These are phyloP conservation scores for Riparia riparia DNA, from an alignment of 2,113 vertebrate genomes.

Conservation along the genomic window DNA sequence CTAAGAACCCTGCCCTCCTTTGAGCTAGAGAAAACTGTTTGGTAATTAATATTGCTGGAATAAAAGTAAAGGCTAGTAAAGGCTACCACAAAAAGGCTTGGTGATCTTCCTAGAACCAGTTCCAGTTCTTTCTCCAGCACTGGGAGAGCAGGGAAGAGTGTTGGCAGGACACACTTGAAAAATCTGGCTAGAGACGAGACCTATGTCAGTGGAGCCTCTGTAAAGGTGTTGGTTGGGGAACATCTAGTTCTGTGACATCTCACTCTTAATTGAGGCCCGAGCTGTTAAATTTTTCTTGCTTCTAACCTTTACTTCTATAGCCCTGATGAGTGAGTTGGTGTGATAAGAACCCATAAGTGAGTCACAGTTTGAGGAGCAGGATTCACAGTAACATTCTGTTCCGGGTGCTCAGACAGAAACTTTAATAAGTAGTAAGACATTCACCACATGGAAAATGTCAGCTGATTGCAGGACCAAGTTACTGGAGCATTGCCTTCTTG, in stretches of 20 bases:
- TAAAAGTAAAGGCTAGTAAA: not conserved
- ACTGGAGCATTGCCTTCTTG: not conserved
- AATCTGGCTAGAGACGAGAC: not conserved
- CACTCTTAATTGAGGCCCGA: not conserved
- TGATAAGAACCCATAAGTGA: not conserved
- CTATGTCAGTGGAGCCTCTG: not conserved
- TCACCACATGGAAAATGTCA: not conserved
- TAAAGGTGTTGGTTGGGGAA: not conserved
- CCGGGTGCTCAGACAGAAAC: not conserved
- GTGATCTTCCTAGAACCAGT: not conserved
- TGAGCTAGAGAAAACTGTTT: not conserved
- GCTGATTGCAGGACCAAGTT: not conserved
- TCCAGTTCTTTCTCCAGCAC: not conserved
- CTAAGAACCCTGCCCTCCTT: not conserved
- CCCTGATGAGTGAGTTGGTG: not conserved
- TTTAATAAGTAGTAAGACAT: constrained; percentile 8
- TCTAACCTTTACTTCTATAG: constrained; percentile 22
- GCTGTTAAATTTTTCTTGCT: not conserved
- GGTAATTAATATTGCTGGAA: not conserved
- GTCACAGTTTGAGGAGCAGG: not conserved
- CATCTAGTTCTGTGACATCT: not conserved
- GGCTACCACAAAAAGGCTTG: not conserved
- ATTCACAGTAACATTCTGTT: constrained; percentile 42
- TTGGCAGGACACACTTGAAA: not conserved
- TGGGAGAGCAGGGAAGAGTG: not conserved